Evolutionary conservation across 2,113 vertebrate genomes (phyloP), one percentile per base, ranked within the genome.

Genomic region (Tichodroma muraria): DNA sequence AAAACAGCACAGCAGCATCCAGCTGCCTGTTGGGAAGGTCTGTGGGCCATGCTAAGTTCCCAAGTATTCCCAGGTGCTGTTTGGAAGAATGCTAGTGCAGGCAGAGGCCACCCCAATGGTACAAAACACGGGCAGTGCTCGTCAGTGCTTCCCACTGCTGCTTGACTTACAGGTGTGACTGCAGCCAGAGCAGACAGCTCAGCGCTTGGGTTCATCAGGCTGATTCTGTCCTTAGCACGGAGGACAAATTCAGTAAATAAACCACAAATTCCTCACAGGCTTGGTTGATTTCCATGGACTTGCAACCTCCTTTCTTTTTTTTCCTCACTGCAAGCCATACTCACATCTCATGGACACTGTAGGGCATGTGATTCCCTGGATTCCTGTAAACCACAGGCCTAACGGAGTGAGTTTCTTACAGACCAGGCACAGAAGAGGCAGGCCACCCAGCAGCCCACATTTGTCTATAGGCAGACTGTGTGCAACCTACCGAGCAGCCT

Each of bases 271-370:
- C 65, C 30, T 66, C 10, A 3, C 23, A 69, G 40, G 13, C 15
- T 79, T 66, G 27, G 50, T 47, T 75, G 37, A 73, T 59, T 80
- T 71, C 63, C 40, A 38, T n/a, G 56, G 38, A 54, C n/a, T 70
- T 79, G 30, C 35, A 69, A 18, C 25, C 38, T 85, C 9, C 6
- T 45, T 63, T 72, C 8, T 17, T 18, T 54, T 33, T 38, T 63
- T 31, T 16, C 16, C 38, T 15, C 28, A 31, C 73, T 57, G 18
- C 49, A 53, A 63, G 27, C 15, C 11, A 9, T n/a, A 57, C 3
- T 71, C 10, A 3, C 0, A 0, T 65, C 17, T 86, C 45, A 16
- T 2, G 7, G 70, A 18, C 23, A 24, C 33, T 16, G 20, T 11
- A 37, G 11, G 18, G 23, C 42, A 52, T 10, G 15, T 50, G 45